Conservation (phyloP, 2,113 vertebrate genomes). For the Gadus macrocephalus region DNA sequence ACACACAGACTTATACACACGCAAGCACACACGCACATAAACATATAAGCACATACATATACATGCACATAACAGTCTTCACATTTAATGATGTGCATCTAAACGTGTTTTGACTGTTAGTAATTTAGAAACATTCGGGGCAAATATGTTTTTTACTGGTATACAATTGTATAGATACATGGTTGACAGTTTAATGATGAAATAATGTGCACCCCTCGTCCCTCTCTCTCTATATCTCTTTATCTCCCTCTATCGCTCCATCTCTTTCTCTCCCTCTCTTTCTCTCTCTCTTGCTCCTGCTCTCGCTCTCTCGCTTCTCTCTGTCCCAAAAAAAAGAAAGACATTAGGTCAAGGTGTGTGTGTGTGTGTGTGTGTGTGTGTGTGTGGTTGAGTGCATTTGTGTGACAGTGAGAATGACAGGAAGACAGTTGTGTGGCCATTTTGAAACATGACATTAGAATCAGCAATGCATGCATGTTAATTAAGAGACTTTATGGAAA, state of each 20-base stretch:
- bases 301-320: constrained; percentile 16
- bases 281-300: not conserved
- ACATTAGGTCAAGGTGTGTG: constrained; percentile 52
- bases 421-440: constrained; percentile 69
- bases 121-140: constrained; percentile 24
- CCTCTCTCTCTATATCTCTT: constrained; percentile 15
- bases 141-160: constrained; percentile 19
- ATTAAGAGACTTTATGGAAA: constrained; percentile 73
- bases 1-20: no score
- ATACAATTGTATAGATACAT: no score
- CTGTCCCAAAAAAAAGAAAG: constrained; percentile 55
- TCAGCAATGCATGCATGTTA: constrained; percentile 68
- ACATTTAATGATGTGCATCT: constrained; percentile 5
- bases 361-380: constrained; percentile 18
- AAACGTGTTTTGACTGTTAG: constrained; percentile 8
- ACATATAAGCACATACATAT: not conserved
- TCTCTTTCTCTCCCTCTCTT: constrained; percentile 15
- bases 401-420: constrained; percentile 54
- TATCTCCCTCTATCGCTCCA: constrained; percentile 12
- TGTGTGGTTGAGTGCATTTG: constrained; percentile 5
- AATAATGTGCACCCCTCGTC: constrained; percentile 12
- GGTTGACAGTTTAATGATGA: no score
- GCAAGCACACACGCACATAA: not conserved
- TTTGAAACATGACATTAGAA: constrained; percentile 73
- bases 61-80: not conserved